Evolutionary conservation across 2,797 vertebrate genomes (phyloP), one percentile per base, ranked within the genome.

Genomic region (Acomys russatus): DNA sequence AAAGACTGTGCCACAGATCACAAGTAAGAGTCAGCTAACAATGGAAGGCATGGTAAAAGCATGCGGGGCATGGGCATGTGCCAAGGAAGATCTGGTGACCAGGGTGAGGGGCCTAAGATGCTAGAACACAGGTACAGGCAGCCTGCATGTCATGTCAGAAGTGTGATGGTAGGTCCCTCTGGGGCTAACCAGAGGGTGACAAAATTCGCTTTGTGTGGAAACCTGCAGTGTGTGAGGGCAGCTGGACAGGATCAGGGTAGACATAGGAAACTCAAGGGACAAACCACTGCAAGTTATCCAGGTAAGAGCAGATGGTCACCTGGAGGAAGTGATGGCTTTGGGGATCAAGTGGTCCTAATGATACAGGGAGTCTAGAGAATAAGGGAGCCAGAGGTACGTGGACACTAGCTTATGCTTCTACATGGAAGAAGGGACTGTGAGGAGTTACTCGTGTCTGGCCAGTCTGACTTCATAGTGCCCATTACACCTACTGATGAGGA

Each of bases 71-170:
- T 22, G 3, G 59, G 33, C 49, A 15, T 3, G 23, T 61, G 30
- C 82, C 68, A 95, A 88, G 92, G 70, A 95, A 88, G 94, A 59
- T 6, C 88, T 92, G 56, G 51, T 4, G 84, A 56, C 44, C 44
- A 44, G 44, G 44, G 44, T 44, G 44, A 44, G 44, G 44, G 30
- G 33, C 71, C 56, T 20, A 2, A 22, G 73, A 84, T 6, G 35
- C 17, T 84, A 25, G 54, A 79, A 49, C 5, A 12, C 0, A 3
- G 35, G 17, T 20, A 17, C 20, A 4, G 1, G 30, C 51, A 28
- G 51, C 71, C 74, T 15, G 9, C 0, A 18, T 66, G 28, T 5
- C 1, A 76, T 61, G 70, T 6, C 30, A 49, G 30, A 25, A 61
- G 71, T 20, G 1, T 30, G 23, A 17, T 0, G 10, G 33, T 71